These are phyloP conservation scores for Conopomorpha cramerella DNA, from an alignment of 1,140 invertebrate species.

Conservation along the genomic window DNA sequence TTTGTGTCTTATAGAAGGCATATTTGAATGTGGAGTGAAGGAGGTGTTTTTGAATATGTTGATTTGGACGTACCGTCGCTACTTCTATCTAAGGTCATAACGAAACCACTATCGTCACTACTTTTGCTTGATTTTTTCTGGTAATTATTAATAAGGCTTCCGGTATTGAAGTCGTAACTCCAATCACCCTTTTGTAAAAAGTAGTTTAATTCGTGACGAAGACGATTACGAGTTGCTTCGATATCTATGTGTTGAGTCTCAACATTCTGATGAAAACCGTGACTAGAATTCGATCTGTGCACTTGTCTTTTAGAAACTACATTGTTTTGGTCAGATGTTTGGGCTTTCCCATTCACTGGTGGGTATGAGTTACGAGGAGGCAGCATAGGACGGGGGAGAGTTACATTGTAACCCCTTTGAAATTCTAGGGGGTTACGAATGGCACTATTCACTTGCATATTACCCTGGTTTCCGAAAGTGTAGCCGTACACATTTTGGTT, in stretches of 20 bases:
- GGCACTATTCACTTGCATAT: constrained; percentile 46
- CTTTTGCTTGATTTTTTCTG: constrained; percentile 56
- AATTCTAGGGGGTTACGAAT: constrained; percentile 61
- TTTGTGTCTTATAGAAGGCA: constrained; percentile 48
- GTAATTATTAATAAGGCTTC: constrained; percentile 51
- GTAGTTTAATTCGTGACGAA: constrained; percentile 48
- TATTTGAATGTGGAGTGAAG: constrained; percentile 47
- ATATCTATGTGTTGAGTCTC: constrained; percentile 44
- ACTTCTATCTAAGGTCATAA: constrained; percentile 53
- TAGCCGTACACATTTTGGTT: too few relatives aligned
- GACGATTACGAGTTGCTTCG: constrained; percentile 46
- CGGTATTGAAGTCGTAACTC: constrained; percentile 53
- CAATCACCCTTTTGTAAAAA: constrained; percentile 54
- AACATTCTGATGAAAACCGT: constrained; percentile 55
- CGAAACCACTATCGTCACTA: constrained; percentile 53
- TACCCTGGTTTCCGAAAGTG: constrained; percentile 57
- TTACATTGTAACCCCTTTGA: constrained; percentile 59
- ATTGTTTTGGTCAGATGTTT: constrained; percentile 51
- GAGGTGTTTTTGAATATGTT: constrained; percentile 46
- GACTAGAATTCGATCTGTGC: constrained; percentile 58
- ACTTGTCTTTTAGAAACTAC: constrained; percentile 56
- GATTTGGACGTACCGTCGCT: constrained; percentile 54
- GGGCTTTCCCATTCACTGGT: constrained; percentile 58
- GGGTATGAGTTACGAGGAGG: constrained; percentile 66
- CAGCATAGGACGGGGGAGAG: constrained; percentile 59